Base-by-base conservation (phyloP, 2,113 vertebrate species). In the Sclerurus mexicanus region DNA sequence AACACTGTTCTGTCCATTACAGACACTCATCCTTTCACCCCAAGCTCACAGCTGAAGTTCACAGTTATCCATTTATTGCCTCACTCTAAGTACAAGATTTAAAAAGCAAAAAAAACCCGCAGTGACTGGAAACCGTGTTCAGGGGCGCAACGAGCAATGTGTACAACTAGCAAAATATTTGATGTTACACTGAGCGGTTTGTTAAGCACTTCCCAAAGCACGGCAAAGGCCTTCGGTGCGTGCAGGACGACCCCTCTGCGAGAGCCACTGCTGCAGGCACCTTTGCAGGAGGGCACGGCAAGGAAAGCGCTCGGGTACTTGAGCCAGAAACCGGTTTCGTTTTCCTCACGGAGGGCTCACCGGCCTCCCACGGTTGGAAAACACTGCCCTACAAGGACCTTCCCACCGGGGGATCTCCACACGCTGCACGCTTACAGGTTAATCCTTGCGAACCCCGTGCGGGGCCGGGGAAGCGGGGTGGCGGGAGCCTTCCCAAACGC, bases 381-480 rank as follows among this genome's bases (percentile, higher is more conserved):
- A 53, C 33, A 7, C 39, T 40, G 28, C 37, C 80, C 85, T 24
- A 1, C 2, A 14, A 66, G 42, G 63, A 66, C 76, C 84, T 73
- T 79, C 4, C 9, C 12, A 15, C 30, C 9, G 1, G 10, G 67
- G 31, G 23, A 44, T 35, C 39, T 40, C 56, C 8, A 12, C 15
- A 25, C 5, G 3, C 53, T 10, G 56, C 10, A 1, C 12, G 58
- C 46, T 25, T n/a, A 35, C 1, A 4, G 49, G 39, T 73, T 59
- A 64, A 42, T 58, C 52, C 63, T 42, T 42, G 25, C 56, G 71
- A 58, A 58, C 42, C 11, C 14, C 15, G 37, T 2, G 30, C 5
- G 30, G 25, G 44, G 64, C 15, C 3, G 68, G 75, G 87, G 71
- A 95, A 92, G 88, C 75, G 14, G 74, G 95, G 87, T 71, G 93